Evolutionary conservation across 1,140 invertebrate genomes (phyloP), one percentile per base, ranked within the genome.

Genomic region (Drepana arcuata): DNA sequence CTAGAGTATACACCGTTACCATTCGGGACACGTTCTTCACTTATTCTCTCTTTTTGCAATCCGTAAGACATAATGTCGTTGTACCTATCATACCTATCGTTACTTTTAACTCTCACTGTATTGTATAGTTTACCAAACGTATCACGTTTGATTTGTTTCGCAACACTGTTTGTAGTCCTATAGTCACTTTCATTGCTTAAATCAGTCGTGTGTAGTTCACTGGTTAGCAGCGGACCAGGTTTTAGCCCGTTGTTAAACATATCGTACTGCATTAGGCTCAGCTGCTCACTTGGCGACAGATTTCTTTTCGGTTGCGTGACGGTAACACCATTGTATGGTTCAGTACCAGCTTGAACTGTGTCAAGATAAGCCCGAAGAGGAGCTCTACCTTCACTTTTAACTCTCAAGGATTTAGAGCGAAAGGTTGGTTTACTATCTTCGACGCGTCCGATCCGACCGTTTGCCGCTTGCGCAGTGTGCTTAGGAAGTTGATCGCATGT

Each of bases 81-180:
- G 38, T 77, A 78, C 34, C 71, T 73, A 54, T 75, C 66, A 48
- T 79, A 78, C 34, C 73, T 72, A 70, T 75, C 64, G 31, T 83
- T 74, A 79, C 74, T 83, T 65, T 83, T 83, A 41, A 84, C 81
- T 59, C 83, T 73, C 60, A 84, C 83, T 37, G 80, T 84, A 56
- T 78, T 80, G 43, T 77, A 82, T 41, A 78, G 59, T 47, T 78
- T 77, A 25, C 71, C 71, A 51, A 72, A 77, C 46, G 69, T 82
- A 59, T 79, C 73, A 48, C 64, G 64, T 69, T 79, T 81, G 45
- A 62, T 64, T 72, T 78, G 71, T 58, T 62, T 68, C 55, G 49
- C 37, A 50, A 54, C 57, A 67, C 67, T 43, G 43, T 78, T 78
- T 54, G 54, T 64, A 79, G 78, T 82, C 75, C 78, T 69, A 82